Base-by-base conservation (phyloP, 1,140 invertebrate genomes). In the Zaprionus camerounensis region DNA sequence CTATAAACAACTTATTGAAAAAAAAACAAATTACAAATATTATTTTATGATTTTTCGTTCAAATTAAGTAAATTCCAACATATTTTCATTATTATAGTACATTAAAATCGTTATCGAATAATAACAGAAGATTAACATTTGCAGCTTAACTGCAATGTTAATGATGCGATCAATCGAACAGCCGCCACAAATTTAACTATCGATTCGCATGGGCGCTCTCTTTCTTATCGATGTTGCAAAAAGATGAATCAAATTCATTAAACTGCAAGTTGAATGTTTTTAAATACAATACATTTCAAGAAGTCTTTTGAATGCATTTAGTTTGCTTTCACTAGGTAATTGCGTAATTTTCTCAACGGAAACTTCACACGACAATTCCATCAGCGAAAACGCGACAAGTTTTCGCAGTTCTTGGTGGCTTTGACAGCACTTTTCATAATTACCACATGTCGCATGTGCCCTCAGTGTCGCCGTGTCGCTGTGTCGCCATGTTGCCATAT, bases 371-470 rank as follows among this genome's bases (percentile, higher is more conserved):
- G 15, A 63, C n/a, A 56, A 57, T 26, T n/a, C 28, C 56, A 51
- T 53, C 41, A 58, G 59, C 15, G 20, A 56, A 64, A 49, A 7
- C 41, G 28, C 44, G 38, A 58, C 31, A 59, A 15, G 15, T 15
- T 58, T 63, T 70, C 28, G 70, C 20, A 34, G 53, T 67, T 51
- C 53, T 64, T 51, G 31, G 55, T 44, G 44, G 20, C 38, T 65
- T 51, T 31, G 53, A 53, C 73, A 20, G 61, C 61, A 71, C 73
- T 71, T 65, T 76, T 71, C 36, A 76, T 76, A 65, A 76, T 76
- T 76, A 65, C 28, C 41, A 46, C 38, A n/a, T 31, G 22, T 22
- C 31, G 26, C 26, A 34, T 31, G 15, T 66, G 49, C n/a, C n/a
- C 41, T 34, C 31, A 9, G 17, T 17, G 17, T n/a, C n/a, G n/a